Evolutionary conservation across 2,888 invertebrate genomes (phyloP), one percentile per base, ranked within the genome.

Genomic region (Lordiphosa andalusiaca): DNA sequence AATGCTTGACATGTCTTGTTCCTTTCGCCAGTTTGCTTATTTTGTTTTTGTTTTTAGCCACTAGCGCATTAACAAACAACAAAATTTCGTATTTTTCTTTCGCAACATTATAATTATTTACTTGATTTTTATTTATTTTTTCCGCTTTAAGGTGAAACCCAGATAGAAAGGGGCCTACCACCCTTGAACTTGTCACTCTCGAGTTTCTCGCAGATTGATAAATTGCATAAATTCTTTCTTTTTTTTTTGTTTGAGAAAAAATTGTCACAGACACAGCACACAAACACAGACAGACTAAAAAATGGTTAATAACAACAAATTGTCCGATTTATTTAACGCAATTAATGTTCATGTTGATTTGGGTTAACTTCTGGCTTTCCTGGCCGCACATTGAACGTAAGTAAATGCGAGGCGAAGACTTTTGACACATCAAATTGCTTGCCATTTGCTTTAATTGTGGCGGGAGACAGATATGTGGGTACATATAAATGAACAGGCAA

Each of bases 1-100:
- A 76, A 75, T 82, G 75, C 78, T 73, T 73, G 71, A 77, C 78
- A 82, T 67, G 67, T 71, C 75, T 74, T 67, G 65, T 77, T 68
- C 64, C 65, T 54, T 60, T 67, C 56, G 54, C 67, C 61, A 60
- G 61, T 71, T 67, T 49, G 49, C 54, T 67, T 67, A 37, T 51
- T 50, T 58, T 58, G 48, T 71, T 64, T 61, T 44, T 69, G 42
- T 40, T 56, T 57, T 53, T 52, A 49, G 42, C 68, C 56, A 54
- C 47, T 49, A 58, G 59, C 61, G 59, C 61, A 63, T 63, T 66
- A 66, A 50, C 55, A 69, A 68, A 42, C 35, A 68, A 55, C 6
- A 60, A 23, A 41, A 38, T 40, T 16, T 51, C 23, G 47, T 39
- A 44, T 40, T 23, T 48, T 57, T 36, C 40, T 53, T 48, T 40